Percentiles rank a stretch among this genome's conserved stretches.
phyloP scores from a whole-genome alignment of 2,797 vertebrate genomes.

The Tragopan temminckii region DNA sequence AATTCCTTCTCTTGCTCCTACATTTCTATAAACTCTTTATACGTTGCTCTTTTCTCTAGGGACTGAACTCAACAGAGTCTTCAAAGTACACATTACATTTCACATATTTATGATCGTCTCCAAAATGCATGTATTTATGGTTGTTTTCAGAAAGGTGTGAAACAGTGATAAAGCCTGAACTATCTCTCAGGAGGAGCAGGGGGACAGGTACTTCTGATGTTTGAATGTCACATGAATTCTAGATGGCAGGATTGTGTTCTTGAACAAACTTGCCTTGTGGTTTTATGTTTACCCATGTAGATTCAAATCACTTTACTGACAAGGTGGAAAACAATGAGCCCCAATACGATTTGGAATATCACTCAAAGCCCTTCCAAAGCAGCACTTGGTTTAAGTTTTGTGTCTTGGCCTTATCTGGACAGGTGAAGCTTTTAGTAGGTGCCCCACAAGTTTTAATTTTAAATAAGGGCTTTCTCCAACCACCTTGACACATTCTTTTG shows the following conservation, averaged over 20 bases:
- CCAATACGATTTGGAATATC: not conserved
- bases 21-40: not conserved
- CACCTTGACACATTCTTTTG: not conserved
- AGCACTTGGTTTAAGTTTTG: not conserved
- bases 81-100: conserved; percentile 27
- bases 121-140: conserved; percentile 37
- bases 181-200: not conserved
- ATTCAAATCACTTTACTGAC: not conserved
- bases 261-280: not conserved
- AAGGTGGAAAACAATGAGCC: not conserved
- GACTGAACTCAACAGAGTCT: conserved; percentile 18
- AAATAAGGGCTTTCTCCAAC: not conserved
- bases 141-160: conserved; percentile 31
- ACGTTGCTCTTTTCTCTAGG: not conserved
- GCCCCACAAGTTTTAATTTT: not conserved
- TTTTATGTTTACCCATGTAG: not conserved
- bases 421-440: not conserved
- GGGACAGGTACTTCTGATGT: not conserved
- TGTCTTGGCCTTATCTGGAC: not conserved
- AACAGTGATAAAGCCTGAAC: not conserved
- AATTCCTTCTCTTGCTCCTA: not conserved
- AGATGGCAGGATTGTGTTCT: not conserved
- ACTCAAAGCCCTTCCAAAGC: not conserved
- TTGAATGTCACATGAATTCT: not conserved
- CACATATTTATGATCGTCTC: conserved; percentile 33